Evolutionary conservation across 35 echinoderm and acorn worm genomes (phyloP).

Genomic region (Ptychodera flava): DNA sequence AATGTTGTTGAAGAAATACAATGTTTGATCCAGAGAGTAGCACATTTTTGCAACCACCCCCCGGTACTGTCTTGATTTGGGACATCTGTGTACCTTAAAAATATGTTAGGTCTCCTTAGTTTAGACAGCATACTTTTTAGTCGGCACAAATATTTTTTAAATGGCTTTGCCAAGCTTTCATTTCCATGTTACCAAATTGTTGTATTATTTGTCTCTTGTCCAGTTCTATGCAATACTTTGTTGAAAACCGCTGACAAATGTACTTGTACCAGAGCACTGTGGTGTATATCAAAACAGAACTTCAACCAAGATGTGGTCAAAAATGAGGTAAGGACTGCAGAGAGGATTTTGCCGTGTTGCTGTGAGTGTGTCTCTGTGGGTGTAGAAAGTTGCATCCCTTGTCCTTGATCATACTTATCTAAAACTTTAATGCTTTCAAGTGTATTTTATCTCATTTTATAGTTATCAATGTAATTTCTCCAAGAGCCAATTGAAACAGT

Average conservation of each 20-base stretch:
- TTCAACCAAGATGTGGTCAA: constrained; percentile 32
- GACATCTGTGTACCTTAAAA: no score
- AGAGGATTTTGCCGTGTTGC: not conserved
- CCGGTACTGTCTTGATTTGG: no score
- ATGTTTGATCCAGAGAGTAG: no score
- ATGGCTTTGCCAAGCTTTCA: no score
- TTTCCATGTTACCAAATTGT: no score
- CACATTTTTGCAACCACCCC: no score
- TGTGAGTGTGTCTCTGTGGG: not conserved
- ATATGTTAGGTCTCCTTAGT: no score
- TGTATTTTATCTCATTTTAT: not conserved
- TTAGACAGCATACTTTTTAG: no score
- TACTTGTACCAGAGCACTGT: constrained; percentile 85
- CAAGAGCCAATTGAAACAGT: not conserved
- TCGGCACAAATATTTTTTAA: no score
- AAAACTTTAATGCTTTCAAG: not conserved
- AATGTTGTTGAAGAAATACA: no score
- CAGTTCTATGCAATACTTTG: constrained; percentile 75
- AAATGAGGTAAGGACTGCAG: constrained; percentile 47
- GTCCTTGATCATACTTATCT: not conserved
- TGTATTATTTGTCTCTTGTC: no score
- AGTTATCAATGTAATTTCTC: not conserved
- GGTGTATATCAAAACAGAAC: constrained; percentile 90
- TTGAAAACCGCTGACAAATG: constrained; percentile 93
- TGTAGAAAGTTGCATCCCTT: not conserved